These are phyloP conservation scores for Triplophysa rosa DNA, from an alignment of 2,113 vertebrate genomes.

Conservation along the genomic window DNA sequence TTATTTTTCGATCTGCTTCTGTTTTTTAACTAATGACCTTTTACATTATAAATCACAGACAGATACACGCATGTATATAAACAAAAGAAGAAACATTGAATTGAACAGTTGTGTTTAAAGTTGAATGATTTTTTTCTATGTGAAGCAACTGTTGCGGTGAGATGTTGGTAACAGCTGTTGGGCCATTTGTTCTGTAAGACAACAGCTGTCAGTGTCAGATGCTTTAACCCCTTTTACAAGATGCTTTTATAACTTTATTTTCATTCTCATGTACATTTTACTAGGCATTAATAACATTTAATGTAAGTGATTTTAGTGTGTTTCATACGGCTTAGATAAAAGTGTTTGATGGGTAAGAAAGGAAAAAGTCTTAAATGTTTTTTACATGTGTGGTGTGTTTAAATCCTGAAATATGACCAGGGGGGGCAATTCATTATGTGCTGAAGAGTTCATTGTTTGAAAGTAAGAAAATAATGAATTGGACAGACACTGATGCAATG, in stretches of 20 bases:
- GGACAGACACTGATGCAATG: constrained; percentile 91
- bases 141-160: not conserved
- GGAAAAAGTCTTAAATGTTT: not conserved
- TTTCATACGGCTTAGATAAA: too few relatives aligned
- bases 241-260: not conserved
- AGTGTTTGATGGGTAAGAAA: too few relatives aligned
- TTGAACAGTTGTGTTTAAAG: not conserved
- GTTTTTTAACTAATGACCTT: not conserved
- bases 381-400: constrained; percentile 8
- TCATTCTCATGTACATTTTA: not conserved
- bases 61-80: not conserved
- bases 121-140: not conserved
- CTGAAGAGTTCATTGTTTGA: constrained; percentile 88
- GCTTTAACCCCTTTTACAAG: not conserved
- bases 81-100: not conserved
- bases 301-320: too few relatives aligned
- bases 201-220: not conserved
- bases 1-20: not conserved
- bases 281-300: not conserved
- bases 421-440: constrained; percentile 85
- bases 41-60: not conserved
- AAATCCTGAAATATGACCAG: not conserved
- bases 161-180: not conserved
- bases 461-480: constrained; percentile 99
- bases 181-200: not conserved